These are phyloP conservation scores for Amphiprion ocellaris DNA, from an alignment of 2,113 vertebrate species.

Conservation along the genomic window DNA sequence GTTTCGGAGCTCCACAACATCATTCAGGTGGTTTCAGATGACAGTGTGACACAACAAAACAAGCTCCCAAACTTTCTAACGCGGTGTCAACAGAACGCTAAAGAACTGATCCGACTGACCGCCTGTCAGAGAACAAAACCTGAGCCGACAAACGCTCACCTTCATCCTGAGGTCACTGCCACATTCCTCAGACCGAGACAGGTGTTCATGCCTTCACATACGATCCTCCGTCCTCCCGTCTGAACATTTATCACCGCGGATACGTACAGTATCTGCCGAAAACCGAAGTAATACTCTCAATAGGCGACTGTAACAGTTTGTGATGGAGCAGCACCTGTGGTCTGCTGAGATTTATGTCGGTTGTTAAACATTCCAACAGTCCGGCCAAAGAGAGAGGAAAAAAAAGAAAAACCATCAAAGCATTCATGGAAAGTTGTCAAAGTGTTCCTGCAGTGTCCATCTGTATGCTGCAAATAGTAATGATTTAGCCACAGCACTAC, in stretches of 20 bases:
- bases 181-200: conserved; percentile 75
- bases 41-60: neutral
- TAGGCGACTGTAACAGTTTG: neutral
- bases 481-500: too few relatives aligned
- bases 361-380: too few relatives aligned
- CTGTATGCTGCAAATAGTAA: neutral
- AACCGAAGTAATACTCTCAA: neutral
- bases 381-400: too few relatives aligned
- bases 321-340: neutral
- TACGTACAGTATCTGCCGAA: neutral
- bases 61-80: neutral
- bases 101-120: conserved; percentile 15
- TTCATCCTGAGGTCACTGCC: conserved; percentile 72
- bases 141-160: conserved; percentile 49
- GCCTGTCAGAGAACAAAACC: conserved; percentile 45
- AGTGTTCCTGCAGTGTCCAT: neutral
- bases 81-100: neutral
- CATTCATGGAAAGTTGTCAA: too few relatives aligned
- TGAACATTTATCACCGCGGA: neutral
- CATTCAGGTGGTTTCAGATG: too few relatives aligned
- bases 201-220: conserved; percentile 51
- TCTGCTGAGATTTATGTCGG: too few relatives aligned
- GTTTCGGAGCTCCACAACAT: too few relatives aligned
- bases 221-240: conserved; percentile 20
- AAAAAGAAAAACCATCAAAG: too few relatives aligned